Base-by-base conservation (phyloP, 2,888 invertebrate species). In the Ormyrus pomaceus region DNA sequence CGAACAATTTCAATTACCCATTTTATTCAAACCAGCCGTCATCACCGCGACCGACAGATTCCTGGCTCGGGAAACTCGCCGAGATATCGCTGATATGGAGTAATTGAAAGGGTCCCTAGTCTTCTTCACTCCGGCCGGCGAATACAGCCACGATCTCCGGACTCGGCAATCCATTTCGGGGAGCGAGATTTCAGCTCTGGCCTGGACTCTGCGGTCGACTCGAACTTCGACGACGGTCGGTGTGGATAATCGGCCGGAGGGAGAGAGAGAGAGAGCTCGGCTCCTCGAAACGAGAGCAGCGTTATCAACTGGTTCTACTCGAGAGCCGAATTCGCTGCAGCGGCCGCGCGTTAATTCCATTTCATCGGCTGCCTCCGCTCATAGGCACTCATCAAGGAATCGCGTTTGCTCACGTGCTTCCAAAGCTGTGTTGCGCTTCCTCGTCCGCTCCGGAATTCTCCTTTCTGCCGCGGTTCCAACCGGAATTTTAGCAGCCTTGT, bases 231-330 rank as follows among this genome's bases (percentile, higher is more conserved):
- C 62, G 46, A 64, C 56, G 45, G 59, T 10, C 3, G 19, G 13
- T 13, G 13, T 6, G 59, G 51, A 72, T 51, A 34, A 62, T 48
- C 48, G 50, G 59, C 7, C n/a, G n/a, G 64, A 66, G 13, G 51
- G 51, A 0, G 51, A 11, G 19, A 0, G 51, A 11, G 19, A 66
- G 19, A 50, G 65, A 65, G 48, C 34, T 59, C 3, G 34, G 34
- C 34, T 59, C 7, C 53, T 53, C 9, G 53, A 53, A 10, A 53
- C 7, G 59, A 7, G 10, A 19, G 65, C 48, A 58, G 34, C 69
- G 69, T 81, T 81, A 81, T 81, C 81, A 78, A 75, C 75, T 81
- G 78, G 74, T 81, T 78, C 71, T 77, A 68, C 81, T 75, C 68
- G 74, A 72, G 70, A 74, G 73, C 62, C 58, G 55, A 51, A 72